These are phyloP conservation scores for Nemurella pictetii DNA, from an alignment of 2,888 invertebrate species.

Conservation along the genomic window DNA sequence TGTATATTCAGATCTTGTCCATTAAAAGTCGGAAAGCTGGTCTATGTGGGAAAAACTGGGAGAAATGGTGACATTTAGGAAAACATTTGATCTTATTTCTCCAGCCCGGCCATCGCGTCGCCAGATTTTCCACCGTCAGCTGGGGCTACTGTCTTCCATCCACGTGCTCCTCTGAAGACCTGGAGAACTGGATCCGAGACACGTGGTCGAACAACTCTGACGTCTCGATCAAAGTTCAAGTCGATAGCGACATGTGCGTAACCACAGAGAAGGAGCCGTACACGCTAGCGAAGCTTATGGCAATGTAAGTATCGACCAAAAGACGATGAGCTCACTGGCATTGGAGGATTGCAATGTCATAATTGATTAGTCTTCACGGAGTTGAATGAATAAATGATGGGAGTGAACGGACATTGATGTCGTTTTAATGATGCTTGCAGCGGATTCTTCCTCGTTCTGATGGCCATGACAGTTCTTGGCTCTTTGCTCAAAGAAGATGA, in stretches of 20 bases:
- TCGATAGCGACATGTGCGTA: slow-evolving; percentile 40
- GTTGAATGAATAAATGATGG: no score
- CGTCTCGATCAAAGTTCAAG: slow-evolving; percentile 24
- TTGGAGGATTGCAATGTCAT: background rate
- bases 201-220: slow-evolving; percentile 15
- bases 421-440: slow-evolving; percentile 26
- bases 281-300: background rate
- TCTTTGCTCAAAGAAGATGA: slow-evolving; percentile 17
- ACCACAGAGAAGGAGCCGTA: slow-evolving; percentile 22
- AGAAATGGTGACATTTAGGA: background rate
- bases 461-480: slow-evolving; percentile 27
- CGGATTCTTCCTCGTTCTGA: slow-evolving; percentile 12
- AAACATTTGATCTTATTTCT: slow-evolving; percentile 30
- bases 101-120: slow-evolving; percentile 63
- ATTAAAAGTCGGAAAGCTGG: background rate
- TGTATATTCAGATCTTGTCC: background rate
- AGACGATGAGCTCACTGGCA: background rate
- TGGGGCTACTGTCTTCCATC: slow-evolving; percentile 65
- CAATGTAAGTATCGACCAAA: slow-evolving; percentile 34
- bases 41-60: background rate
- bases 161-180: slow-evolving; percentile 58
- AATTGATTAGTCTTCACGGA: no score
- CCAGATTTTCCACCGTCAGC: slow-evolving; percentile 59
- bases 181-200: slow-evolving; percentile 49
- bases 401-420: background rate